Evolutionary conservation across 23 tunicate genomes (phyloP), one percentile per base, ranked within the genome.

Genomic region (Phallusia fumigata): DNA sequence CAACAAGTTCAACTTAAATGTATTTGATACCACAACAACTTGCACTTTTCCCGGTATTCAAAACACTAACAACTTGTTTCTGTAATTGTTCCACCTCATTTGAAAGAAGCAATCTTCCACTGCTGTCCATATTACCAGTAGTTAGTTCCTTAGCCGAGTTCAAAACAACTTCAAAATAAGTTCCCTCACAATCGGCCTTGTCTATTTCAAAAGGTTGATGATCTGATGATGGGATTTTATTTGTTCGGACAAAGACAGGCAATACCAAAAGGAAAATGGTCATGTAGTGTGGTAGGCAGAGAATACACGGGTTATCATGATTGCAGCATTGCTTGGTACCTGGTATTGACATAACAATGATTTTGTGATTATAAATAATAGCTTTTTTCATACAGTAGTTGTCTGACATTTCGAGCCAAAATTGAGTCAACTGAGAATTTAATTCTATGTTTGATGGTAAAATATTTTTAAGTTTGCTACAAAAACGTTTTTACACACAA

Each of bases 201-300:
- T 24, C 69, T 21, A 13, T 58, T 58, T 58, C 28, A 24, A 58
- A 8, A 22, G 28, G 28, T 24, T 58, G 8, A 5, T 22, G 69
- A 21, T 58, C 28, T 13, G 16, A 22, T 6, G 3, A 22, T 58
- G 8, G 26, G 2, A 5, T 24, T 22, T 58, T 58, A 16, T 2
- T 58, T 16, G 8, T 13, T 1, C 13, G 2, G 1, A 36, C 36
- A 44, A 85, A 85, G 12, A 85, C 28, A 28, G 83, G 69, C 16
- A 86, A 50, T 52, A 80, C 53, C 52, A 65, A 50, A 36, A 86
- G 77, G 18, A 86, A 26, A 13, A 86, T 52, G 0, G 78, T 73
- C 75, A 86, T 26, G 33, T 30, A 86, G 52, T 86, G 90, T 0
- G 90, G 90, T 1, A 80, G 50, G 69, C 90, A 86, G 22, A 86